phyloP scores from a whole-genome alignment of 2,797 vertebrate genomes.

The Eulemur mongoz region DNA sequence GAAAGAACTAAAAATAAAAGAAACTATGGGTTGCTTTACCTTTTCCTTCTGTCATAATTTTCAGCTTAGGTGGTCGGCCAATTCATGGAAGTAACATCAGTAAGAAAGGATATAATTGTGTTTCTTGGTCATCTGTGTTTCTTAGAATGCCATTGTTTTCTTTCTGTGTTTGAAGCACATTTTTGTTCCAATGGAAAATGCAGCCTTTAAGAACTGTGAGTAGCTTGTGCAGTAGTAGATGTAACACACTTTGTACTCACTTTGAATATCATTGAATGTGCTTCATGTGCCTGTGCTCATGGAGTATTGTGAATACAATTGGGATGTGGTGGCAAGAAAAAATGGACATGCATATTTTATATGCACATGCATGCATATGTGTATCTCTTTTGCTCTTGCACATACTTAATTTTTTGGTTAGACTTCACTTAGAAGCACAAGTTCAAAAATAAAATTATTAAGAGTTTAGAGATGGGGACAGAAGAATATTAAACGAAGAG shows the following conservation, averaged over 20 bases:
- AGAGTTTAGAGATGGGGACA: neutral
- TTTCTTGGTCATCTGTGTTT: neutral
- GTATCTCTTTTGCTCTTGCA: neutral
- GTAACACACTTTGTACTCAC: neutral
- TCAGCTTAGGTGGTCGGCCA: neutral
- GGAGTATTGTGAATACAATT: fast-evolving
- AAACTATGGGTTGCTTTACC: neutral
- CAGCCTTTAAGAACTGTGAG: neutral
- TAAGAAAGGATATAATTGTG: neutral
- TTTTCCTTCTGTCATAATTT: neutral
- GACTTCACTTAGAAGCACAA: neutral
- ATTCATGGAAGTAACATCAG: neutral
- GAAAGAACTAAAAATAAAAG: neutral
- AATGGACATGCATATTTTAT: neutral
- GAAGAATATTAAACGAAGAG: neutral
- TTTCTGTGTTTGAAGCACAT: neutral
- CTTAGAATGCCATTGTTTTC: neutral
- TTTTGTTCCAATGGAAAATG: neutral
- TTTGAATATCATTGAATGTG: neutral
- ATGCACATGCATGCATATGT: neutral
- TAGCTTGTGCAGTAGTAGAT: neutral
- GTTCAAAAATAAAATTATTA: constrained; percentile 7
- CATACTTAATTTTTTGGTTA: neutral
- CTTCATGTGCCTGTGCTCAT: neutral
- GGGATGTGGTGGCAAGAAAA: neutral